Percentiles rank a stretch among this genome's conserved stretches.
Conservation (phyloP, 2,113 vertebrate species). For the Parus major region DNA sequence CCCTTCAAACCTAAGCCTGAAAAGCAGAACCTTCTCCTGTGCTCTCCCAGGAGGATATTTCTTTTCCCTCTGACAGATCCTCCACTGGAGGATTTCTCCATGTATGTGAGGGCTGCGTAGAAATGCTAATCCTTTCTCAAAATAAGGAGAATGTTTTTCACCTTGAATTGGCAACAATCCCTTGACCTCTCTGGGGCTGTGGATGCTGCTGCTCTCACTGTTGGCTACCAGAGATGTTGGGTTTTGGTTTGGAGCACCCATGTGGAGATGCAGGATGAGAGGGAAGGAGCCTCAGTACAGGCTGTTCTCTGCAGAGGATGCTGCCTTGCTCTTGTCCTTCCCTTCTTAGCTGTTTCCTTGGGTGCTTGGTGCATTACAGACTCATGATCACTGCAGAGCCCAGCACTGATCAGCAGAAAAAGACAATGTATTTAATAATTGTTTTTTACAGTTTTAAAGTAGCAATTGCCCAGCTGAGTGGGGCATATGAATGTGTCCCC, state of each 20-base stretch:
- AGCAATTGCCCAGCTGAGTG: neutral
- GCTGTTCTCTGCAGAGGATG: neutral
- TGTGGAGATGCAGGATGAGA: neutral
- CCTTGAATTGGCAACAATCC: neutral
- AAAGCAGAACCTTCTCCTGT: neutral
- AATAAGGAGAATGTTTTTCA: neutral
- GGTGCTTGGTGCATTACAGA: neutral
- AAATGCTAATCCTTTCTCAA: neutral
- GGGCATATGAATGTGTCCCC: neutral
- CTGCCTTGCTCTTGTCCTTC: neutral
- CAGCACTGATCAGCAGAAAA: neutral
- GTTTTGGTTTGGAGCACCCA: neutral
- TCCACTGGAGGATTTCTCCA: neutral
- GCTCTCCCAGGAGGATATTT: neutral
- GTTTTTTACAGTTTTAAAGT: neutral
- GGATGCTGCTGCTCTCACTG: neutral
- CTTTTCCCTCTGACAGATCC: neutral
- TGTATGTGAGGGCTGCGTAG: neutral
- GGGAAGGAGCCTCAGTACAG: neutral
- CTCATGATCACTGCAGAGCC: neutral
- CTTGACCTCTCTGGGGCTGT: fast-evolving
- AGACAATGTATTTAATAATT: neutral
- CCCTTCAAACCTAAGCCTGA: neutral
- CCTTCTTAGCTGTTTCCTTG: neutral
- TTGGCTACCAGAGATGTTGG: neutral